These are phyloP conservation scores for Montipora capricornis DNA, from an alignment of 64 coral and sea anemone species.

Conservation along the genomic window DNA sequence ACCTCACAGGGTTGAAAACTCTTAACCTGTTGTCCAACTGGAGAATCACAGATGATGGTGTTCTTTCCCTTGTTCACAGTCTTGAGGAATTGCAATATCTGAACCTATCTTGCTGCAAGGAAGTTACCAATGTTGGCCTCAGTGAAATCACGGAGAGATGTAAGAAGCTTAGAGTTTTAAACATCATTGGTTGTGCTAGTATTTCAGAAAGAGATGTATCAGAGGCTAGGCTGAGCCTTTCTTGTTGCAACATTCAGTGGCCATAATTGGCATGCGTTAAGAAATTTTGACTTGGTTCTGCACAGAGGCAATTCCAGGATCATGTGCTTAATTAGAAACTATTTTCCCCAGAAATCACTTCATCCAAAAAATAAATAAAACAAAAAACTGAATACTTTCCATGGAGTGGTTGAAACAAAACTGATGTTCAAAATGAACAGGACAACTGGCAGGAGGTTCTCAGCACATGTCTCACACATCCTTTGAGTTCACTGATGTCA, in stretches of 20 bases:
- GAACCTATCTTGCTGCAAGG: constrained; percentile 73
- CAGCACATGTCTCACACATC: no score
- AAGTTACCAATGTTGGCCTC: constrained; percentile 74
- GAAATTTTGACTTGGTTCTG: no score
- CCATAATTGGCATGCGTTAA: background rate
- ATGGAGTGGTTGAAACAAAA: no score
- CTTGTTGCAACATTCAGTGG: constrained; percentile 69
- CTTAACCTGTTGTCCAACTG: constrained; percentile 77
- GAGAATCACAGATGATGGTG: constrained; percentile 83
- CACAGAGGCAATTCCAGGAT: no score
- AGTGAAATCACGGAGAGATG: constrained; percentile 77
- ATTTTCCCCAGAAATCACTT: no score
- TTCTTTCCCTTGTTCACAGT: constrained; percentile 79
- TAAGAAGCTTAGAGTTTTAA: constrained; percentile 71
- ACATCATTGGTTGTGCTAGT: constrained; percentile 66
- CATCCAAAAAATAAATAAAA: no score
- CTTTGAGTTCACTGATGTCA: no score
- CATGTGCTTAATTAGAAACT: no score
- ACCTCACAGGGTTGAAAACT: constrained; percentile 68
- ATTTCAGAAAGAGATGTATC: constrained; percentile 64
- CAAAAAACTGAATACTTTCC: no score
- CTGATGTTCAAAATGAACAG: no score
- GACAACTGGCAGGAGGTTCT: no score
- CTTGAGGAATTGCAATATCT: constrained; percentile 65
- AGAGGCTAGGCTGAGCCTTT: constrained; percentile 59